Evolutionary conservation across 2,888 invertebrate genomes (phyloP).

Genomic region (Chaetogeoica ovagalla): DNA sequence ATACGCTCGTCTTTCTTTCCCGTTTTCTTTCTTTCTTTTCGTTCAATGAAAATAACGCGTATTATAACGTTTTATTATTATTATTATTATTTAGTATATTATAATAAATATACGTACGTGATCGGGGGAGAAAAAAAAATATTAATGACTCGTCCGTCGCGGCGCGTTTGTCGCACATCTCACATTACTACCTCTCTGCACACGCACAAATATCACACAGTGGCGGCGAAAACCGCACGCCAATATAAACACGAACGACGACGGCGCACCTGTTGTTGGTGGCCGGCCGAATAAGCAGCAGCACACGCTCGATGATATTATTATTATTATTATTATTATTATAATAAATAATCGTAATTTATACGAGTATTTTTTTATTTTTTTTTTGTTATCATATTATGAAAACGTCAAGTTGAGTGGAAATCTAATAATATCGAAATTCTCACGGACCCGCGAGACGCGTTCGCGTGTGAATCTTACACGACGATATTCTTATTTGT

Average conservation of each 20-base stretch:
- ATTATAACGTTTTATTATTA: too few species aligned
- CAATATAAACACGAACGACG: conserved; percentile 36
- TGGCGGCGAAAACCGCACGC: conserved; percentile 29
- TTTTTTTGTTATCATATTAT: not conserved
- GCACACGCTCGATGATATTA: conserved; percentile 20
- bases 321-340: too few species aligned
- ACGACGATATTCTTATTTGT: too few species aligned
- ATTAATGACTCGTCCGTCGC: conserved; percentile 37
- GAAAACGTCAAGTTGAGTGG: conserved; percentile 50
- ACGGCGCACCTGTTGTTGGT: not conserved
- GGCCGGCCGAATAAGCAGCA: not conserved
- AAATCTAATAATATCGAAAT: conserved; percentile 13
- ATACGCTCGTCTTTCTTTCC: not conserved
- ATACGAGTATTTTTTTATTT: too few species aligned
- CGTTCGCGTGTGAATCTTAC: not conserved
- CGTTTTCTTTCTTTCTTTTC: not conserved
- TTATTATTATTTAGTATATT: too few species aligned
- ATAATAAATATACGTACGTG: too few species aligned
- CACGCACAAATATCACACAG: too few species aligned
- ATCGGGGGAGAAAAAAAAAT: conserved; percentile 4
- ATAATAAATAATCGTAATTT: not conserved
- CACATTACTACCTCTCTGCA: too few species aligned
- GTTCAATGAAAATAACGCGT: conserved; percentile 31
- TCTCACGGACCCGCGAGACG: conserved; percentile 26
- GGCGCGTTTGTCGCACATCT: conserved; percentile 37